These are phyloP conservation scores for Papilio demoleus DNA, from an alignment of 2,888 invertebrate genomes.

Conservation along the genomic window DNA sequence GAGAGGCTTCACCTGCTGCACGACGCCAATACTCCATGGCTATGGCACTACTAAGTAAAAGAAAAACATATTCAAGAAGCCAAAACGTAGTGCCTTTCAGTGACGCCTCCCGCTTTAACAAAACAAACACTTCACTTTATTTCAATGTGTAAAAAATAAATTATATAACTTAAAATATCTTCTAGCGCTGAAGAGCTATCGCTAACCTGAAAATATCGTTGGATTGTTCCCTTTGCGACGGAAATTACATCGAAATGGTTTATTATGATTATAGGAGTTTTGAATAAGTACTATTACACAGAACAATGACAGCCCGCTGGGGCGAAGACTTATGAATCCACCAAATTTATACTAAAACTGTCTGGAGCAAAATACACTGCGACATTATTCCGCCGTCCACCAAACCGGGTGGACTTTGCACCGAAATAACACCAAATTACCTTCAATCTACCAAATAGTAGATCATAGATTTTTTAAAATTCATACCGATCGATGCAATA, in stretches of 20 bases:
- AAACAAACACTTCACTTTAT: not conserved
- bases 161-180: constrained; percentile 7
- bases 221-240: constrained; percentile 78
- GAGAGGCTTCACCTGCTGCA: not conserved
- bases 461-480: not conserved
- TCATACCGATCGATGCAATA: not conserved
- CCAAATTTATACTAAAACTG: constrained; percentile 64
- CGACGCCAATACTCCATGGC: not conserved
- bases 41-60: not conserved
- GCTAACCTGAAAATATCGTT: constrained; percentile 50
- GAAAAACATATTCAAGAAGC: not conserved
- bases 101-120: not conserved
- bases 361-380: constrained; percentile 50
- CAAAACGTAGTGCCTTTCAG: not conserved
- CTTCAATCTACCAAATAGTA: not conserved
- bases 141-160: constrained; percentile 2
- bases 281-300: constrained; percentile 80
- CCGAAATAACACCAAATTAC: constrained; percentile 20
- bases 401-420: not conserved
- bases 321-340: constrained; percentile 68
- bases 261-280: constrained; percentile 76
- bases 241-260: constrained; percentile 77
- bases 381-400: constrained; percentile 36
- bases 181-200: constrained; percentile 35
- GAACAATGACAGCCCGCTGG: constrained; percentile 74